Conservation (phyloP, 2,888 invertebrate genomes). For the Ephialtes manifestator region DNA sequence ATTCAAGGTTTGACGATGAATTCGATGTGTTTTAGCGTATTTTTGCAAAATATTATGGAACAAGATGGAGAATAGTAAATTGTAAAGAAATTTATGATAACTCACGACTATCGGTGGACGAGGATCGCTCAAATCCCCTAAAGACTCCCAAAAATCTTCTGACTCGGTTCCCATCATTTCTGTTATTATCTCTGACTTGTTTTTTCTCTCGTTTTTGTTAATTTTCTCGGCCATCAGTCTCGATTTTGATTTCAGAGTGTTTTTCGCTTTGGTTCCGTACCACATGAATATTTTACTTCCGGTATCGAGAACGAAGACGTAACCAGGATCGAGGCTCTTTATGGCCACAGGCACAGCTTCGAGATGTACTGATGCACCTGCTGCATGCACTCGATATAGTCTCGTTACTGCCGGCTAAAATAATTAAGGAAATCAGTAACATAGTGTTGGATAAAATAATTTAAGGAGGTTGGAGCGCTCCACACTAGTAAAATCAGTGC, state of each 20-base stretch:
- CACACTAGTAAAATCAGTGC: no score
- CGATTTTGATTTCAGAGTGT: constrained; percentile 95
- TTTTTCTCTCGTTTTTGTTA: constrained; percentile 99
- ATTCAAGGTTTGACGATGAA: no score
- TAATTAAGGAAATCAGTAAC: constrained; percentile 38
- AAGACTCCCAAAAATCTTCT: constrained; percentile 93
- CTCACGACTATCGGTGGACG: constrained; percentile 86
- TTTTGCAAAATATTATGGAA: no score
- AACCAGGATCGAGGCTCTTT: constrained; percentile 94
- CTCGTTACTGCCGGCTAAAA: constrained; percentile 92
- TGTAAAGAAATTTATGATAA: neutral
- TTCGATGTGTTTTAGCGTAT: no score
- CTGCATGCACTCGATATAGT: constrained; percentile 95
- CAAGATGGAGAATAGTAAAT: neutral
- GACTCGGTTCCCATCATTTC: constrained; percentile 94
- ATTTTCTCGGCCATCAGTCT: constrained; percentile 98
- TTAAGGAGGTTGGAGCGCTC: no score
- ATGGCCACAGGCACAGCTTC: constrained; percentile 93
- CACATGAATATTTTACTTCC: constrained; percentile 96
- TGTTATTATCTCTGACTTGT: constrained; percentile 95
- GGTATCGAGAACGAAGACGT: constrained; percentile 96
- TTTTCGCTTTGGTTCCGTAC: constrained; percentile 95
- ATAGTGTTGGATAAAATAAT: neutral
- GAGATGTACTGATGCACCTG: constrained; percentile 95
- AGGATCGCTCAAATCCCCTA: constrained; percentile 88